Evolutionary conservation across 2,113 vertebrate species (phyloP).

Genomic region (Microtus richardsoni): DNA sequence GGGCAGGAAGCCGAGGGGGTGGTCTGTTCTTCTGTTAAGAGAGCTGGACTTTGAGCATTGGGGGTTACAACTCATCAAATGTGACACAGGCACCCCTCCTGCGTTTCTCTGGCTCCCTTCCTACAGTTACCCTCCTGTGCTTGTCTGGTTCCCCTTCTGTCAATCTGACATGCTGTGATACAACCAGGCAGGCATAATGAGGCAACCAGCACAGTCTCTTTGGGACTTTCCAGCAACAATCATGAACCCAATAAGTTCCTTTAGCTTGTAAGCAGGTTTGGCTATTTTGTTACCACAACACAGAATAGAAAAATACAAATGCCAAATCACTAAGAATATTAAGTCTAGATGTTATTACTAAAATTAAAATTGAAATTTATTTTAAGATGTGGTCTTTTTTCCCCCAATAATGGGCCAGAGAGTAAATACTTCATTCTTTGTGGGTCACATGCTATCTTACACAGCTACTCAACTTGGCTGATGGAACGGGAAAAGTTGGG

Average conservation of each 20-base stretch:
- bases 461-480: neutral
- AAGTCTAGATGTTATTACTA: neutral
- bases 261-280: neutral
- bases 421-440: neutral
- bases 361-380: constrained; percentile 1
- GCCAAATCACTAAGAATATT: neutral
- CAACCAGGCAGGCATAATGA: neutral
- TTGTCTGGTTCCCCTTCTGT: too few relatives aligned
- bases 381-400: neutral
- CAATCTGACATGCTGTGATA: neutral
- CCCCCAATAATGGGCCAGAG: neutral
- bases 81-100: rapidly evolving
- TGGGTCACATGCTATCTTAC: neutral
- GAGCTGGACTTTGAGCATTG: neutral
- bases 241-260: neutral
- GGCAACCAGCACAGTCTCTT: neutral
- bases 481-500: neutral
- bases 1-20: neutral
- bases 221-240: neutral
- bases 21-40: neutral
- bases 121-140: neutral
- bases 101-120: neutral
- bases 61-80: neutral
- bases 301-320: neutral
- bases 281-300: neutral